Percentiles rank a stretch among this genome's conserved stretches.
Evolutionary conservation across 2,797 vertebrate genomes (phyloP).

Genomic region (Cephalopachus bancanus): DNA sequence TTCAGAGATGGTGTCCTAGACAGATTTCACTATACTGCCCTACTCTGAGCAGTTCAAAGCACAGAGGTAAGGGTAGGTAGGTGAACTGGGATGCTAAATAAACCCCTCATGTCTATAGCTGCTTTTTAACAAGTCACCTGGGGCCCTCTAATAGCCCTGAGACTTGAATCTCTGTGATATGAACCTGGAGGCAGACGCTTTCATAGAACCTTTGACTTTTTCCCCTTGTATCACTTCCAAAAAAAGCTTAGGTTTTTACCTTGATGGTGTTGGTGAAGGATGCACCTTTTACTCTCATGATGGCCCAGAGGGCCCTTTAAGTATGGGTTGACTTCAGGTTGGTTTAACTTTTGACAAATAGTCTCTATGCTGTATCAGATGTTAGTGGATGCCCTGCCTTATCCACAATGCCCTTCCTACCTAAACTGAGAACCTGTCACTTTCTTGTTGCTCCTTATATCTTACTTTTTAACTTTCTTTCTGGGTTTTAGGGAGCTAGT

Average conservation of each 20-base stretch:
- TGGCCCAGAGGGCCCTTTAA: constrained; percentile 64
- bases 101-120: constrained; percentile 70
- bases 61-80: constrained; percentile 77
- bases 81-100: constrained; percentile 76
- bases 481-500: not conserved
- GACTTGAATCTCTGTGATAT: constrained; percentile 80
- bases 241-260: constrained; percentile 66
- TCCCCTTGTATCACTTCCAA: constrained; percentile 67
- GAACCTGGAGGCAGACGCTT: constrained; percentile 74
- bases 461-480: not conserved
- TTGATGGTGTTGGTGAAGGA: constrained; percentile 65
- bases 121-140: constrained; percentile 78
- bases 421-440: constrained; percentile 18
- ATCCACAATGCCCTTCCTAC: not conserved
- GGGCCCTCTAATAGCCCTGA: constrained; percentile 78
- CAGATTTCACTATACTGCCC: constrained; percentile 73
- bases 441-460: not conserved
- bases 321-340: constrained; percentile 66
- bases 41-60: constrained; percentile 81
- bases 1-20: constrained; percentile 79
- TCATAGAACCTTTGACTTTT: constrained; percentile 76
- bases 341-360: constrained; percentile 39
- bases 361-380: constrained; percentile 17
- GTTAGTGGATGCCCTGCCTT: constrained; percentile 21
- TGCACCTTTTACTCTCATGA: constrained; percentile 58